Base-by-base conservation (phyloP, 2,797 vertebrate species). In the Tangara arthus region DNA sequence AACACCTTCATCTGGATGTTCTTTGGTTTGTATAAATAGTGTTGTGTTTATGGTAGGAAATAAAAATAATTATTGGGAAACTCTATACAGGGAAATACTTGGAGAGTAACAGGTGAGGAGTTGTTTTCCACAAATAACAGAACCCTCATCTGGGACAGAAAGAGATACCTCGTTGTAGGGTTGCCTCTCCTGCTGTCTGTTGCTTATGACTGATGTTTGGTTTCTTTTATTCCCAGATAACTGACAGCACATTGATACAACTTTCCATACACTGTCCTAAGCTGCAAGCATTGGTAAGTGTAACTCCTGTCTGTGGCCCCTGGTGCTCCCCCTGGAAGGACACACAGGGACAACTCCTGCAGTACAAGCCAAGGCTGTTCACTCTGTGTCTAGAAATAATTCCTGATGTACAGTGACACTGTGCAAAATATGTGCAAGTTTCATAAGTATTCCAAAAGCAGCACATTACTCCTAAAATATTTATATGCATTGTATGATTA, bases 241-340 rank as follows among this genome's bases (percentile, higher is more conserved):
- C 98, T 14, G 99, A 99, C 97, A 98, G 98, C 97, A 99, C 99
- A 8, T 97, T 99, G 97, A 98, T 98, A 97, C 99, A 99, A 97
- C 98, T 99, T 87, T 99, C 99, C 72, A 98, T 98, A 95, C 99
- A 99, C 97, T 99, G 99, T 95, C 99, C 99, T 53, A 98, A 97
- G 68, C 98, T 99, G 66, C 98, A 99, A 95, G 99, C 99, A 44
- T 91, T 99, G 98, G 99, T 99, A 98, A 98, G 98, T 96, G 81
- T 53, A 69, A 49, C 35, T 59, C 18, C 27, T n/a, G 35, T 49
- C 56, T 68, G 16, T 78, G 47, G 53, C 30, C 26, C 61, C 27
- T 20, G 46, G 4, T n/a, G 20, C 17, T 42, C 7, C 44, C 32
- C 27, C 6, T 26, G 23, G 23, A 26, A 15, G 1, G 10, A 24